Percentiles rank a stretch among this genome's conserved stretches.
These are phyloP conservation scores for Melanotaenia pygmaea DNA, from an alignment of 2,797 vertebrate genomes.

Conservation along the genomic window DNA sequence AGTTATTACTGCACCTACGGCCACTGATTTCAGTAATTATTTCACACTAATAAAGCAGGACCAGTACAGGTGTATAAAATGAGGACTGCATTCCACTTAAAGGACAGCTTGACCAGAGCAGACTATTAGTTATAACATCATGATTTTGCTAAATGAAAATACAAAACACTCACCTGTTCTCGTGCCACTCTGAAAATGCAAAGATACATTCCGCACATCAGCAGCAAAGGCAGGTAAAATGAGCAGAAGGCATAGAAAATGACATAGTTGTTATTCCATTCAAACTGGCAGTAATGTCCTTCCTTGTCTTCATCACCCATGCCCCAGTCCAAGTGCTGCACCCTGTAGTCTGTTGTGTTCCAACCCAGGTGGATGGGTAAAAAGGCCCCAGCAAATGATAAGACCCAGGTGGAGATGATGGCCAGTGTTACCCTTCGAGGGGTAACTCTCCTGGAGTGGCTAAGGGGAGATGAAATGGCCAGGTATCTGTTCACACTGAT, in stretches of 20 bases:
- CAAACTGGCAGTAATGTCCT: conserved; percentile 83
- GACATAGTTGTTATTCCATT: conserved; percentile 88
- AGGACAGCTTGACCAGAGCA: too few species aligned
- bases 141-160: too few species aligned
- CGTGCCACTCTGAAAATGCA: conserved; percentile 91
- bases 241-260: conserved; percentile 85
- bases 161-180: conserved; percentile 81
- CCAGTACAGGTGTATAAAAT: too few species aligned
- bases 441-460: conserved; percentile 87
- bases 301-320: conserved; percentile 55
- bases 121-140: too few species aligned
- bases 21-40: too few species aligned
- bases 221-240: conserved; percentile 92
- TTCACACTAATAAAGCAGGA: too few species aligned
- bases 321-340: conserved; percentile 80
- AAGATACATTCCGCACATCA: conserved; percentile 94
- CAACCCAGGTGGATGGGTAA: conserved; percentile 92
- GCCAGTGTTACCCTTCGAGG: conserved; percentile 80
- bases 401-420: conserved; percentile 87
- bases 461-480: conserved; percentile 88
- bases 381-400: conserved; percentile 90
- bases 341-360: conserved; percentile 86
- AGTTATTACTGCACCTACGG: too few species aligned
- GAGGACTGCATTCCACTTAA: too few species aligned
- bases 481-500: conserved; percentile 95